These are phyloP conservation scores for Escarpia spicata DNA, from an alignment of 2,888 invertebrate genomes.

Conservation along the genomic window DNA sequence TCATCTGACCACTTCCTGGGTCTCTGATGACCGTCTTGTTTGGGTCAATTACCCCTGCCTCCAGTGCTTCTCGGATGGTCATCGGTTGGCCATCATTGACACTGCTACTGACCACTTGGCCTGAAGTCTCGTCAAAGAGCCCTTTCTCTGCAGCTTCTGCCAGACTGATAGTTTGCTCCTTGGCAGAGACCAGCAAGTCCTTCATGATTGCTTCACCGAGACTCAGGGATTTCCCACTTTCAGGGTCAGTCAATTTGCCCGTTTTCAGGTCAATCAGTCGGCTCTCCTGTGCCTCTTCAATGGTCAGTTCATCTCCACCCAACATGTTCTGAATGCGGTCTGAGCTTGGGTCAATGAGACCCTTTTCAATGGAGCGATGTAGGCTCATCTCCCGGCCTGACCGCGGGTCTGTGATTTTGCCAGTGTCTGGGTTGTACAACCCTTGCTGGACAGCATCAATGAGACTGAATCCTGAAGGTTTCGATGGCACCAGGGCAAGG, in stretches of 20 bases:
- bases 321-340: neutral
- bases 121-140: slow-evolving; percentile 27
- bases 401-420: slow-evolving; percentile 47
- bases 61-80: slow-evolving; percentile 32
- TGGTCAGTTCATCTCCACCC: slow-evolving; percentile 79
- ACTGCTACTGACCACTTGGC: neutral
- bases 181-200: slow-evolving; percentile 34
- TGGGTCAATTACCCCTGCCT: slow-evolving; percentile 25
- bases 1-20: slow-evolving; percentile 81
- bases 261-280: slow-evolving; percentile 71
- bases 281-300: slow-evolving; percentile 57
- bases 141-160: slow-evolving; percentile 47
- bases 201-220: slow-evolving; percentile 49
- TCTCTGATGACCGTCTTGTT: slow-evolving; percentile 68
- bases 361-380: slow-evolving; percentile 29
- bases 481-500: slow-evolving; percentile 35
- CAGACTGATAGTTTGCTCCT: slow-evolving; percentile 65
- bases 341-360: slow-evolving; percentile 29
- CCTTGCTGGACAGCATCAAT: slow-evolving; percentile 57
- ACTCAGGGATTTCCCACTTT: slow-evolving; percentile 68
- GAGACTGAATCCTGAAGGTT: slow-evolving; percentile 44
- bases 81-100: slow-evolving; percentile 24
- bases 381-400: slow-evolving; percentile 37
- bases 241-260: slow-evolving; percentile 72
- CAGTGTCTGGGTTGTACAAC: slow-evolving; percentile 56